phyloP scores from a whole-genome alignment of 2,888 invertebrate species.

The Dorcus hopei region DNA sequence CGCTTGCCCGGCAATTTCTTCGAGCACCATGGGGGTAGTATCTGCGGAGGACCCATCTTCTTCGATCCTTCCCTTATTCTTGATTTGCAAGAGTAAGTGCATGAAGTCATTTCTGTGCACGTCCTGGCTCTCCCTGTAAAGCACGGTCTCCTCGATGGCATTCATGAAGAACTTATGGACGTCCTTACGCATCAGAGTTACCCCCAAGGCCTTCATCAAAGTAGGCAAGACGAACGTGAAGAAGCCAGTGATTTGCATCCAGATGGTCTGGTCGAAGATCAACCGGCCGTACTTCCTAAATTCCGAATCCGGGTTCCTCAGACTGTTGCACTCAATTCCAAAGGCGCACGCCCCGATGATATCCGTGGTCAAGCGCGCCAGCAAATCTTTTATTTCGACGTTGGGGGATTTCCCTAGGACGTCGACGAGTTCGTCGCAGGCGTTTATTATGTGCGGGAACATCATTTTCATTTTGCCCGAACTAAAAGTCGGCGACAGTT shows the following conservation, averaged over 20 bases:
- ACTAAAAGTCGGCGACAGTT: conserved; percentile 24
- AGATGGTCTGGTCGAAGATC: neutral
- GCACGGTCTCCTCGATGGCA: conserved; percentile 47
- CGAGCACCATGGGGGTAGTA: conserved; percentile 2
- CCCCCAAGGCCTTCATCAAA: conserved; percentile 20
- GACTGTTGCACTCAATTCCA: conserved; percentile 11
- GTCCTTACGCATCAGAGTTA: conserved; percentile 28
- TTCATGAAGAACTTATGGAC: conserved; percentile 48
- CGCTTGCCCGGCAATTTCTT: conserved; percentile 36
- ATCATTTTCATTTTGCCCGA: conserved; percentile 19
- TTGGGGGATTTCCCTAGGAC: neutral
- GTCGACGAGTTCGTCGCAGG: neutral
- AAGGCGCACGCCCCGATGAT: conserved; percentile 13
- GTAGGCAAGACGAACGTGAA: conserved; percentile 23
- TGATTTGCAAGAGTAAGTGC: conserved; percentile 36
- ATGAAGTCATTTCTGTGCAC: conserved; percentile 53
- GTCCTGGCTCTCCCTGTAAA: conserved; percentile 48
- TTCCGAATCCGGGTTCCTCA: conserved; percentile 5
- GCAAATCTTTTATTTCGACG: conserved; percentile 11
- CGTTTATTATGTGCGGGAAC: conserved; percentile 2
- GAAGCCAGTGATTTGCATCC: conserved; percentile 9
- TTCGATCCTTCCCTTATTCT: conserved; percentile 13
- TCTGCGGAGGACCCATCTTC: neutral
- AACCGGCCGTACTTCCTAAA: conserved; percentile 5
- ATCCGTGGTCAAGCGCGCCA: conserved; percentile 9